These are phyloP conservation scores for Jaculus jaculus DNA, from an alignment of 2,113 vertebrate genomes.

Conservation along the genomic window DNA sequence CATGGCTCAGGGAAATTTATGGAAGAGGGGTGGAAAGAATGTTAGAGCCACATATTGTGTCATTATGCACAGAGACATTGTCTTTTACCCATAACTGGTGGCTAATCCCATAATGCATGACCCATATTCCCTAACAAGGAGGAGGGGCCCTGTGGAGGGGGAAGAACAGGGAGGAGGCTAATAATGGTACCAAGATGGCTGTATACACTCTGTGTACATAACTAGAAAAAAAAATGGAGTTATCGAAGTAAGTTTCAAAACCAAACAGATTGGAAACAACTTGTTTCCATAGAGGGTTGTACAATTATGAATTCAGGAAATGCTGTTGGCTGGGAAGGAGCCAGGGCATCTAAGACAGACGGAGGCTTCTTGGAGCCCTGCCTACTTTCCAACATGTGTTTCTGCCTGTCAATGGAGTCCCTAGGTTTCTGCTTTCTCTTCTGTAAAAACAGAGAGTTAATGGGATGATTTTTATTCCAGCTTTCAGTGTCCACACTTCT, in stretches of 20 bases:
- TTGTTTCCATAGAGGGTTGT: background rate
- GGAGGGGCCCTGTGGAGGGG: too few relatives aligned
- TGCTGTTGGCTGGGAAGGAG: accelerated
- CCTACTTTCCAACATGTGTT: accelerated
- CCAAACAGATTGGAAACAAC: background rate
- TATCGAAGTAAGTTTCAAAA: background rate
- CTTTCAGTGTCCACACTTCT: background rate
- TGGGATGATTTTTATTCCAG: background rate
- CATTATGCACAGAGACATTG: too few relatives aligned
- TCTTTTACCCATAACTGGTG: too few relatives aligned
- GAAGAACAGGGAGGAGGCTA: too few relatives aligned
- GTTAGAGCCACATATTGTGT: too few relatives aligned
- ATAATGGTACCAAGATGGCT: too few relatives aligned
- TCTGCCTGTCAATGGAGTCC: too few relatives aligned
- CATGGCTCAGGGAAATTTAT: too few relatives aligned
- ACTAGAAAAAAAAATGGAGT: background rate
- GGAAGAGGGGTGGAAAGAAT: too few relatives aligned
- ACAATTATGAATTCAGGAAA: background rate
- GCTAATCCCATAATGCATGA: too few relatives aligned
- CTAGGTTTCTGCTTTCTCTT: background rate
- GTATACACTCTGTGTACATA: too few relatives aligned
- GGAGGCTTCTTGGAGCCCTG: accelerated
- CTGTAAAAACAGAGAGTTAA: background rate
- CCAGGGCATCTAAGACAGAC: accelerated
- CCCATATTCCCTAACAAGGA: too few relatives aligned